These are phyloP conservation scores for Argynnis bischoffii DNA, from an alignment of 2,888 invertebrate species.

Conservation along the genomic window DNA sequence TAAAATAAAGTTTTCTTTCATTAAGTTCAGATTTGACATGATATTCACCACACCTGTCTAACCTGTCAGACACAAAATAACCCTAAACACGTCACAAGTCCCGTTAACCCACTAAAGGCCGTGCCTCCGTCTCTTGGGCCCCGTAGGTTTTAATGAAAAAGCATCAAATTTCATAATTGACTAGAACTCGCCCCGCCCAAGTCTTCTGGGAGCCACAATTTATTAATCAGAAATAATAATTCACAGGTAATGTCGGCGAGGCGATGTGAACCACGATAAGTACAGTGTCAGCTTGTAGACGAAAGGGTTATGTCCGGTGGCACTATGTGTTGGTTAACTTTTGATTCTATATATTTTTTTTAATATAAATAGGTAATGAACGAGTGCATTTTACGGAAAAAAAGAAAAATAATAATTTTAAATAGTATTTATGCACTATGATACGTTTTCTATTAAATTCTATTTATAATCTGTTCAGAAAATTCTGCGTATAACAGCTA, in stretches of 20 bases:
- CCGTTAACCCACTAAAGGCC: slow-evolving; percentile 58
- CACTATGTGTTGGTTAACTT: slow-evolving; percentile 25
- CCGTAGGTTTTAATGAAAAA: slow-evolving; percentile 75
- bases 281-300: slow-evolving; percentile 53
- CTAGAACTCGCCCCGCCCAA: slow-evolving; percentile 60
- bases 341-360: not conserved
- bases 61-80: slow-evolving; percentile 36
- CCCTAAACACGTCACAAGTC: slow-evolving; percentile 49
- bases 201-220: slow-evolving; percentile 72
- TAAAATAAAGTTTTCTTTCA: not conserved
- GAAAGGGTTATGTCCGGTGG: slow-evolving; percentile 59
- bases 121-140: slow-evolving; percentile 56
- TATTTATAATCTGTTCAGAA: not conserved
- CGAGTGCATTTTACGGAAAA: not conserved
- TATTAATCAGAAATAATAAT: slow-evolving; percentile 83
- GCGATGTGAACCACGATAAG: slow-evolving; percentile 55
- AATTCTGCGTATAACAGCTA: not conserved
- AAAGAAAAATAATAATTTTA: not conserved
- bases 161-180: slow-evolving; percentile 80
- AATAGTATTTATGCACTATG: not conserved
- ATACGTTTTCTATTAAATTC: not conserved
- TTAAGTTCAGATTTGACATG: not conserved
- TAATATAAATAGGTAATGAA: not conserved
- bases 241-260: slow-evolving; percentile 73
- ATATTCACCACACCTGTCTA: slow-evolving; percentile 33